phyloP scores from a whole-genome alignment of 2,797 vertebrate species.

The Peromyscus eremicus region DNA sequence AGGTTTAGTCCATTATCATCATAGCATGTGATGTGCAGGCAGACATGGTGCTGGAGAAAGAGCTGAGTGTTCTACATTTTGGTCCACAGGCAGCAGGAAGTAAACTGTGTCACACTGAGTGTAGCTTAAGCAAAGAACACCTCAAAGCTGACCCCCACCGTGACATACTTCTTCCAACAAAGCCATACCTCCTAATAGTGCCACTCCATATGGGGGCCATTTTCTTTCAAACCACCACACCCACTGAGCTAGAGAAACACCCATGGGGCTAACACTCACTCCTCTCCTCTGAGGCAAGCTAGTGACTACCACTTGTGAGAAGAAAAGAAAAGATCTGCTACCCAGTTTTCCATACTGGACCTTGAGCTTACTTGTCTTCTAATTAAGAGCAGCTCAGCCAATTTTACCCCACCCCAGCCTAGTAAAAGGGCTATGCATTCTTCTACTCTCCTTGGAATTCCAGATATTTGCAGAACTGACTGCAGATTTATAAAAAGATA shows the following conservation, averaged over 20 bases:
- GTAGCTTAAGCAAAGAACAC: not conserved
- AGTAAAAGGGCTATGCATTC: not conserved
- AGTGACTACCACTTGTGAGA: not conserved
- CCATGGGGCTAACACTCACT: not conserved
- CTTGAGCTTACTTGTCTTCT: constrained; percentile 1
- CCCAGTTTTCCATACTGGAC: not conserved
- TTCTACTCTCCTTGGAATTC: not conserved
- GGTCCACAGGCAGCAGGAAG: not conserved
- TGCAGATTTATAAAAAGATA: constrained; percentile 50
- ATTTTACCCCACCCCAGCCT: not conserved
- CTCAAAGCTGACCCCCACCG: not conserved
- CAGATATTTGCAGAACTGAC: not conserved
- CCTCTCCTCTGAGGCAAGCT: not conserved
- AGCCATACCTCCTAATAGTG: not conserved
- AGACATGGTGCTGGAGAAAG: not conserved
- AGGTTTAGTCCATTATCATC: not conserved
- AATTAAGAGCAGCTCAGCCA: not conserved
- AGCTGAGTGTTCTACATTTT: not conserved
- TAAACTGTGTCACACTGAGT: not conserved
- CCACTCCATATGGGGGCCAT: not conserved
- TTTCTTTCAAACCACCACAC: not conserved
- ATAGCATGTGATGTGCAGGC: not conserved
- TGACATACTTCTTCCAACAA: not conserved
- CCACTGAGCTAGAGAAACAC: not conserved
- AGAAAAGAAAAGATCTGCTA: not conserved